Conservation (phyloP, 2,797 vertebrate species). For the Coluber constrictor region DNA sequence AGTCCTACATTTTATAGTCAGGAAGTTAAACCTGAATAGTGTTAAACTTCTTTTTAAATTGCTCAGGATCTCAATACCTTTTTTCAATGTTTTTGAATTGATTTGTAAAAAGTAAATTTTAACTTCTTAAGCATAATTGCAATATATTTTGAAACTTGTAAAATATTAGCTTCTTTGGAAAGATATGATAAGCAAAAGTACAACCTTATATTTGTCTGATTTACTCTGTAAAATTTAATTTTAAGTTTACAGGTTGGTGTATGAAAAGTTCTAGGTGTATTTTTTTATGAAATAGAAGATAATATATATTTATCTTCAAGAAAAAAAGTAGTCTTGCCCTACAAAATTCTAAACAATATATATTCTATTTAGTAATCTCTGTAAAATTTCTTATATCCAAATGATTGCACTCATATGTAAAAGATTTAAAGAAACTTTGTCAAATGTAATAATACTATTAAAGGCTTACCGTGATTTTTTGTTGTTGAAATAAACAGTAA, state of each 20-base stretch:
- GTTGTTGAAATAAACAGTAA: background rate
- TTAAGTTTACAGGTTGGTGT: slow-evolving; percentile 40
- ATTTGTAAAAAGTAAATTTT: background rate
- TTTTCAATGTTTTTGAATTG: background rate
- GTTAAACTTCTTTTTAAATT: background rate
- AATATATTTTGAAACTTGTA: background rate
- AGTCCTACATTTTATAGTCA: background rate
- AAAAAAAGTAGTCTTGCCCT: background rate
- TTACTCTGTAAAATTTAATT: slow-evolving; percentile 10
- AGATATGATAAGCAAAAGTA: slow-evolving; percentile 35
- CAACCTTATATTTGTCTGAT: slow-evolving; percentile 10
- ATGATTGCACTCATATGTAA: accelerated
- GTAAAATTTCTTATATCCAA: accelerated
- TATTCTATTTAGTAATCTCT: accelerated
- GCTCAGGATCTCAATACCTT: background rate
- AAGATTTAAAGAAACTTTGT: background rate
- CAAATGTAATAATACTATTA: background rate
- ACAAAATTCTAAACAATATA: background rate
- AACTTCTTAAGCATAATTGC: background rate
- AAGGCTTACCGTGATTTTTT: background rate
- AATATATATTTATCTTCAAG: slow-evolving; percentile 5
- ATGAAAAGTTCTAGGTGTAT: slow-evolving; percentile 15
- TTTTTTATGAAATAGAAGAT: background rate
- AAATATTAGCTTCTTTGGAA: slow-evolving; percentile 16
- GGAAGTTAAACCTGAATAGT: background rate